Base-by-base conservation (phyloP, 53 echinoderm and acorn worm genomes). In the Luidia sarsii region DNA sequence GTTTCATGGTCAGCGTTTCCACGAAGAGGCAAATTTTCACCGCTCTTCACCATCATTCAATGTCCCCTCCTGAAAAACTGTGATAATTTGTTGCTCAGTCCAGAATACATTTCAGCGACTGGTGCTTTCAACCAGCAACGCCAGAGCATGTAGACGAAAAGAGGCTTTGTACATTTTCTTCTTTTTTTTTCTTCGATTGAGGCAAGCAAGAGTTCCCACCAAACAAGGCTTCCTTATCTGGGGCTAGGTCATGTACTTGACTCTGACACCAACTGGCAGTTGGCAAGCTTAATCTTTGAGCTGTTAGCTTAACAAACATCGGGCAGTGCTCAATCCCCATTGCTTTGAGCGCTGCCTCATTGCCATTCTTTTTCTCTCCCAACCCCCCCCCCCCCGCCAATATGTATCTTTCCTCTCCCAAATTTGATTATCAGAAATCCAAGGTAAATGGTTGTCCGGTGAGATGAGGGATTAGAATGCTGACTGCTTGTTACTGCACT, bases 221-320 rank as follows among this genome's bases (percentile, higher is more conserved):
- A 30, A 56, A 72, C 72, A 72, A 72, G n/a, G n/a, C n/a, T n/a
- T n/a, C 56, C 57, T 55, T 56, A 38, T 72, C 72, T 72, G n/a
- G 50, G 72, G 72, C 36, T 72, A 72, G 72, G 72, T 72, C 72
- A 72, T 15, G 36, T 39, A 4, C 36, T 14, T 54, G 55, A 72
- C 18, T 11, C 5, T 55, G 55, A 72, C 56, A 39, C 14, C 33
- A 31, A 36, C 7, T 36, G 72, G 50, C 72, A 72, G 56, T 23
- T 35, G 15, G 7, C 7, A 6, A 7, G 34, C 7, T 55, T 72
- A 63, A 63, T 63, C 54, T 57, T 56, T 39, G 16, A 55, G 72
- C 72, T 72, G 56, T 72, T 72, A 72, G 50, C 72, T 72, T 37
- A 56, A 72, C 72, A 72, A 72, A 72, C 56, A 72, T 55, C 72